Percentiles rank a stretch among this genome's conserved stretches.
Conservation (phyloP, 2,888 invertebrate species). For the Fabriciana adippe region DNA sequence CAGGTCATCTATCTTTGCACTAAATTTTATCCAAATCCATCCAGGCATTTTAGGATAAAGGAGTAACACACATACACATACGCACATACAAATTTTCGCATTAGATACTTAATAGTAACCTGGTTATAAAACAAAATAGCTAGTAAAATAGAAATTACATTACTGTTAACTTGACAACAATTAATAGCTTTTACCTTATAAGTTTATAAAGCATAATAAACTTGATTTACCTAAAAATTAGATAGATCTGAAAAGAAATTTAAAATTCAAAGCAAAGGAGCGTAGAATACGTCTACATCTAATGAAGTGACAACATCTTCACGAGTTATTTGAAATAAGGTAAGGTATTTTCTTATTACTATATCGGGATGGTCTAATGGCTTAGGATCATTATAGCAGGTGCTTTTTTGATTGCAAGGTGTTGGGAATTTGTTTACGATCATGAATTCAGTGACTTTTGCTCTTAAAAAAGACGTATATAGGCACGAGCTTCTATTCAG, state of each 20-base stretch:
- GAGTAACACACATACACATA: too few species aligned
- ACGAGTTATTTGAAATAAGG: constrained; percentile 37
- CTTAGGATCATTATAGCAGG: constrained; percentile 18
- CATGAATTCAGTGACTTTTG: constrained; percentile 24
- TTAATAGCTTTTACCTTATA: too few species aligned
- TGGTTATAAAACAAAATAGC: too few species aligned
- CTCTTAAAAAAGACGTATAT: constrained; percentile 25
- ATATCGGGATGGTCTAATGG: constrained; percentile 32
- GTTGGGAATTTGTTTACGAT: constrained; percentile 36
- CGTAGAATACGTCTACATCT: background rate
- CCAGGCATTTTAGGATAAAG: too few species aligned
- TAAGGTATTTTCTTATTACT: constrained; percentile 41
- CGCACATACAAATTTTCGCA: too few species aligned
- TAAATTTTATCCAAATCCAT: too few species aligned
- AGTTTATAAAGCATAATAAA: too few species aligned
- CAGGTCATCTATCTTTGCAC: too few species aligned
- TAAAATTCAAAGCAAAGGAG: background rate
- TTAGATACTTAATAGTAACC: too few species aligned
- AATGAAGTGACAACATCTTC: constrained; percentile 10
- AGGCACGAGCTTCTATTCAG: constrained; percentile 2
- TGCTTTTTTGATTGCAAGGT: constrained; percentile 33
- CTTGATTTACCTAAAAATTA: too few species aligned
- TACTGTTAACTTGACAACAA: too few species aligned
- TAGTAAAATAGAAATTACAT: too few species aligned
- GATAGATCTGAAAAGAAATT: background rate